Evolutionary conservation across 2,797 vertebrate genomes (phyloP).

Genomic region (Cossypha niveicapilla): DNA sequence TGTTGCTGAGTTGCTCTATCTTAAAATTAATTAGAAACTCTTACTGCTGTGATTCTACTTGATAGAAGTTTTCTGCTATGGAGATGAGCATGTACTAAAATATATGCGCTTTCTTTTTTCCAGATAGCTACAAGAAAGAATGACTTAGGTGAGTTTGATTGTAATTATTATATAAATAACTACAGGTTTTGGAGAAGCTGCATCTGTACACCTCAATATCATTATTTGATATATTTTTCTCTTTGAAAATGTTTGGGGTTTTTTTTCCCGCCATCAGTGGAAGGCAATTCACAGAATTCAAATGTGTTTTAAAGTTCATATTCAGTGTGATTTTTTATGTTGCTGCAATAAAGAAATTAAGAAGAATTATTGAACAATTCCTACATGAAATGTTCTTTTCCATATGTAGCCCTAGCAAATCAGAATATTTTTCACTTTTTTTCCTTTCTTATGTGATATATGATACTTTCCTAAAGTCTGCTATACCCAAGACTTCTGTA

Average conservation of each 20-base stretch:
- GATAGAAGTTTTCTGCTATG: not conserved
- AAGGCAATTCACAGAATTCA: not conserved
- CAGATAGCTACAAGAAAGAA: conserved; percentile 41
- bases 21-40: not conserved
- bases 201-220: not conserved
- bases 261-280: not conserved
- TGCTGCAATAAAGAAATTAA: not conserved
- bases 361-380: not conserved
- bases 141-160: conserved; percentile 49
- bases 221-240: not conserved
- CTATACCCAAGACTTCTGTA: not conserved
- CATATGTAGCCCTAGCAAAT: not conserved
- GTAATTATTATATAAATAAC: not conserved
- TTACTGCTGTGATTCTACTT: not conserved
- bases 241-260: not conserved
- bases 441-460: not conserved
- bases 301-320: not conserved
- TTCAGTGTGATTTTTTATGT: not conserved
- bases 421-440: not conserved
- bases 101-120: not conserved
- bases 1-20: not conserved
- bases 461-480: not conserved
- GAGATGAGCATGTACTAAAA: not conserved
- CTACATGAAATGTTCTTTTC: not conserved
- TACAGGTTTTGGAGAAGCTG: not conserved